Percentiles rank a stretch among this genome's conserved stretches.
phyloP scores from a whole-genome alignment of 2,797 vertebrate species.

The Numenius phaeopus region DNA sequence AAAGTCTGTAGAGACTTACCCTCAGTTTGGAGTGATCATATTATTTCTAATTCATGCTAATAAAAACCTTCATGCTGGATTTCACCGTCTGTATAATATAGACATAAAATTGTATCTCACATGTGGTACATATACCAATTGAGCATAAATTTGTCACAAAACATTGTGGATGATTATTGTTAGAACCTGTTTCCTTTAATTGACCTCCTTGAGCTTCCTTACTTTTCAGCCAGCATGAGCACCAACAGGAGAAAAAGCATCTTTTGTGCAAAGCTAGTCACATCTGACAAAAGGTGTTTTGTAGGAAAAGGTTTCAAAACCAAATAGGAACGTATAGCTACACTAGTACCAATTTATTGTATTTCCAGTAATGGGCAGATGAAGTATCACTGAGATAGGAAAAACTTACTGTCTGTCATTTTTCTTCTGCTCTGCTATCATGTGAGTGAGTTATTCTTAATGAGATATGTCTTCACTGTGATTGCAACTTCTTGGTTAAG shows the following conservation, averaged over 20 bases:
- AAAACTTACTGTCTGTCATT: constrained; percentile 23
- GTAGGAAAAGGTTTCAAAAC: constrained; percentile 21
- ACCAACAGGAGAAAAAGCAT: background rate
- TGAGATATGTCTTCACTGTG: constrained; percentile 57
- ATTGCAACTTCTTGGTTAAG: constrained; percentile 37
- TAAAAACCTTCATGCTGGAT: background rate
- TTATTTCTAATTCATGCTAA: background rate
- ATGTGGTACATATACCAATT: background rate
- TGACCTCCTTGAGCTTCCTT: background rate
- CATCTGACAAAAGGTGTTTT: background rate
- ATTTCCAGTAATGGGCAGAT: constrained; percentile 39
- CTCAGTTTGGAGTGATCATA: background rate
- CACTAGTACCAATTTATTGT: background rate
- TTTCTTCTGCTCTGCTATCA: constrained; percentile 44
- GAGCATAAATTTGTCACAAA: background rate
- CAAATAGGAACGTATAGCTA: background rate
- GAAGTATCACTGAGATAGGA: constrained; percentile 20
- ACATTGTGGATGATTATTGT: background rate
- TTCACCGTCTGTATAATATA: background rate
- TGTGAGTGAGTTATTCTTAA: constrained; percentile 36
- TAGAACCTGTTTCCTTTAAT: background rate
- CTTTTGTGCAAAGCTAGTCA: background rate
- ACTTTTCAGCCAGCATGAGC: background rate
- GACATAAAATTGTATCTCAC: background rate
- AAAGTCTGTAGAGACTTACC: background rate